phyloP scores from a whole-genome alignment of 2,888 invertebrate genomes.

The Lamellibrachia satsuma region DNA sequence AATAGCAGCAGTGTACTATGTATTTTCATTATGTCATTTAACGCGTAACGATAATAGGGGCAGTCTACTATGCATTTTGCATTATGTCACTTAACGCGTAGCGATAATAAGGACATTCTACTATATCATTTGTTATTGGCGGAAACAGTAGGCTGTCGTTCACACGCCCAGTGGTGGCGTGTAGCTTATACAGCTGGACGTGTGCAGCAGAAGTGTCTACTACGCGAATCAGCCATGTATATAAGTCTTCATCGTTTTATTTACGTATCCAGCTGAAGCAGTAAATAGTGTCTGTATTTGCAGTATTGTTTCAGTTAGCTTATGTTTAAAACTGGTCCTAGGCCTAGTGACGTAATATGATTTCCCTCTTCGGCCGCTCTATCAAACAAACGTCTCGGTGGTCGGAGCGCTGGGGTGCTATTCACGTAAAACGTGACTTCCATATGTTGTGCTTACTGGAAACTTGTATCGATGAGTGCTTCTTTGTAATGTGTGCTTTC shows the following conservation, averaged over 20 bases:
- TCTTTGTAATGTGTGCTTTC: too few relatives aligned
- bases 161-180: too few relatives aligned
- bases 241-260: neutral
- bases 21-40: neutral
- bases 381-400: too few relatives aligned
- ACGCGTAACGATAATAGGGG: neutral
- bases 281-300: neutral
- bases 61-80: neutral
- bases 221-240: neutral
- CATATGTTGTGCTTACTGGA: too few relatives aligned
- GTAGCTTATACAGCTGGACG: too few relatives aligned
- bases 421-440: too few relatives aligned
- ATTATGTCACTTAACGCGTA: neutral
- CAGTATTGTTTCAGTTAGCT: neutral
- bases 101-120: neutral
- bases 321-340: neutral
- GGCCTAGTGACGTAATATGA: neutral
- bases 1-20: neutral
- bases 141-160: too few relatives aligned
- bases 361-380: too few relatives aligned
- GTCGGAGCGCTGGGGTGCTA: too few relatives aligned
- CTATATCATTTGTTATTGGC: neutral
- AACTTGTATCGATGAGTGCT: too few relatives aligned
- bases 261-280: neutral
- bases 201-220: too few relatives aligned